These are phyloP conservation scores for Leucophenga varia DNA, from an alignment of 1,140 invertebrate species.

Conservation along the genomic window DNA sequence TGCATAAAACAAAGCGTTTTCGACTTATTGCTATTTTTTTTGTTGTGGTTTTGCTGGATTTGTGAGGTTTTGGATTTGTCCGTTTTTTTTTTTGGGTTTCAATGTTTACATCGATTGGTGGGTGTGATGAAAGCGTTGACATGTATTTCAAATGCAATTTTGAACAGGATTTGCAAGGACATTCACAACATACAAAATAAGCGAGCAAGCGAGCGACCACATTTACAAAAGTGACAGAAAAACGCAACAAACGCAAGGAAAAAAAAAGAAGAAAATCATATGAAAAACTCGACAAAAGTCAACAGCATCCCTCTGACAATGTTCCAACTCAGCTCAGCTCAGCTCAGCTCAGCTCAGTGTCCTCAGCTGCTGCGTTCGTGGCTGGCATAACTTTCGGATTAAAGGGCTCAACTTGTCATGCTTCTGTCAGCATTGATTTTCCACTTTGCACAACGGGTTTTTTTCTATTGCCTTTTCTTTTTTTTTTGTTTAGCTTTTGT, in stretches of 20 bases:
- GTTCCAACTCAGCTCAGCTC: too few relatives aligned
- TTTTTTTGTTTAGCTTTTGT: constrained; percentile 3
- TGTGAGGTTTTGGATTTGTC: constrained; percentile 14
- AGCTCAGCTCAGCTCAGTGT: constrained; percentile 2
- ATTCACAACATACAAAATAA: too few relatives aligned
- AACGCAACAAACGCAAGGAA: constrained; percentile 35
- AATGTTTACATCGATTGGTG: constrained; percentile 29
- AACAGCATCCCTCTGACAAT: constrained; percentile 10
- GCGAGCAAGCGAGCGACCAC: too few relatives aligned
- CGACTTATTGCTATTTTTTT: too few relatives aligned
- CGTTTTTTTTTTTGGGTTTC: constrained; percentile 34
- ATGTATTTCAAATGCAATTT: constrained; percentile 54
- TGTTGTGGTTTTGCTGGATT: neutral
- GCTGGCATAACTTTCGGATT: constrained; percentile 53
- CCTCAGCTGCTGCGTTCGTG: constrained; percentile 28
- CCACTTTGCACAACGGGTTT: constrained; percentile 28
- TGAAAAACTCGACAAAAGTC: constrained; percentile 21
- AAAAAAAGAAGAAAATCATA: too few relatives aligned
- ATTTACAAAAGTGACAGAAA: constrained; percentile 52
- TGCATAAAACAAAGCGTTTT: constrained; percentile 38
- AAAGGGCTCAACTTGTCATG: constrained; percentile 53
- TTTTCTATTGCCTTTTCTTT: too few relatives aligned
- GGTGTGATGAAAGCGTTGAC: constrained; percentile 38
- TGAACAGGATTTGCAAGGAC: constrained; percentile 53
- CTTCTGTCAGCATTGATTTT: constrained; percentile 49